Conservation (phyloP, 1,140 invertebrate species). For the Megathymus violae region DNA sequence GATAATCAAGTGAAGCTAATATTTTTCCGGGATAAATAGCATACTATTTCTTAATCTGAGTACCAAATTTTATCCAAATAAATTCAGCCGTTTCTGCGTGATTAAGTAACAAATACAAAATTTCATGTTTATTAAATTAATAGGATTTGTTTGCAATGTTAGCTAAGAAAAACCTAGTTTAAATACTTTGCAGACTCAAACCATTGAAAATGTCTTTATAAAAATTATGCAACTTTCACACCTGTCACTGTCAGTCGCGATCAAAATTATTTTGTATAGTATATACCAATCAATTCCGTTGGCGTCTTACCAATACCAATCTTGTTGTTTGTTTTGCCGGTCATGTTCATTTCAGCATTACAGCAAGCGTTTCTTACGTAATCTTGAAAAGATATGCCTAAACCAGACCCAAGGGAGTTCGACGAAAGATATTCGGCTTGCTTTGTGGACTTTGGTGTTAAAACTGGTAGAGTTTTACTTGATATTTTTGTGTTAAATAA, state of each 20-base stretch:
- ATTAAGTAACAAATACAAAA: no score
- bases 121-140: no score
- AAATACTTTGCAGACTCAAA: background rate
- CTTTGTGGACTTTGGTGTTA: conserved; percentile 69
- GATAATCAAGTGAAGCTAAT: no score
- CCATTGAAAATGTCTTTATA: background rate
- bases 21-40: no score
- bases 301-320: conserved; percentile 11
- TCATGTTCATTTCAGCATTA: conserved; percentile 40
- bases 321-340: conserved; percentile 27
- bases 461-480: conserved; percentile 60
- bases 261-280: conserved; percentile 12
- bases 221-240: conserved; percentile 3
- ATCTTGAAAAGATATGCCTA: conserved; percentile 56
- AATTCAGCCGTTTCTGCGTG: no score
- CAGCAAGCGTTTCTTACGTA: conserved; percentile 33
- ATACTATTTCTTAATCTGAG: no score
- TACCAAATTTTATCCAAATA: no score
- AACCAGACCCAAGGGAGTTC: conserved; percentile 62
- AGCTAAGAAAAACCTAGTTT: no score
- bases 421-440: conserved; percentile 71
- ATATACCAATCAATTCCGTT: background rate
- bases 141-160: no score
- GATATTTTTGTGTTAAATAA: no score
- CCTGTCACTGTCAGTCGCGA: background rate